phyloP scores from a whole-genome alignment of 37 sponge, comb jelly and placozoan species.

The Axinella damicornis region DNA sequence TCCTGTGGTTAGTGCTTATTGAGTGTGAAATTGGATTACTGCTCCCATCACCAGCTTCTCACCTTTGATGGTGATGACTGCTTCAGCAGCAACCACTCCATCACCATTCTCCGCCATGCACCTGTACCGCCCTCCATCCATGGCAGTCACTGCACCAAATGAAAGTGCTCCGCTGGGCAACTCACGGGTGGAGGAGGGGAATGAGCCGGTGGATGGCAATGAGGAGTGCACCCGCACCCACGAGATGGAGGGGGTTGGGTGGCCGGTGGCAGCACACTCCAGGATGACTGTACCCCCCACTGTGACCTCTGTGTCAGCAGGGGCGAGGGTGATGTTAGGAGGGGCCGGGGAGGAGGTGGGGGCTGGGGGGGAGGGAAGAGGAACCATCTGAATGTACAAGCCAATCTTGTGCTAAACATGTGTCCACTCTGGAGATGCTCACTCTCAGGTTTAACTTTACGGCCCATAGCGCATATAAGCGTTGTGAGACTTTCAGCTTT shows the following conservation, averaged over 20 bases:
- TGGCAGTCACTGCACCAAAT: background rate
- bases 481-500: no score
- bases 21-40: no score
- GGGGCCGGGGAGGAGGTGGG: background rate
- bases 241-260: background rate
- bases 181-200: background rate
- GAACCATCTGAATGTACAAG: no score
- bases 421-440: no score
- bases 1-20: no score
- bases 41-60: background rate
- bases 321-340: background rate
- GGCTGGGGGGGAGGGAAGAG: no score
- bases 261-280: constrained; percentile 24
- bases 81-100: background rate
- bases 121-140: background rate
- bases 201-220: no score
- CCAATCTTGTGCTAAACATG: no score
- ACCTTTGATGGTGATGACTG: background rate
- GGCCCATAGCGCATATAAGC: no score
- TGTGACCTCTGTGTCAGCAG: background rate
- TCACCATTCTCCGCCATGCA: background rate
- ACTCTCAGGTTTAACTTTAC: no score
- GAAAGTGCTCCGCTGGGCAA: background rate
- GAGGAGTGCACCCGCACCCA: background rate
- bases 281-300: constrained; percentile 12